Base-by-base conservation (phyloP, 1,140 invertebrate species). In the Micrasema longulum region DNA sequence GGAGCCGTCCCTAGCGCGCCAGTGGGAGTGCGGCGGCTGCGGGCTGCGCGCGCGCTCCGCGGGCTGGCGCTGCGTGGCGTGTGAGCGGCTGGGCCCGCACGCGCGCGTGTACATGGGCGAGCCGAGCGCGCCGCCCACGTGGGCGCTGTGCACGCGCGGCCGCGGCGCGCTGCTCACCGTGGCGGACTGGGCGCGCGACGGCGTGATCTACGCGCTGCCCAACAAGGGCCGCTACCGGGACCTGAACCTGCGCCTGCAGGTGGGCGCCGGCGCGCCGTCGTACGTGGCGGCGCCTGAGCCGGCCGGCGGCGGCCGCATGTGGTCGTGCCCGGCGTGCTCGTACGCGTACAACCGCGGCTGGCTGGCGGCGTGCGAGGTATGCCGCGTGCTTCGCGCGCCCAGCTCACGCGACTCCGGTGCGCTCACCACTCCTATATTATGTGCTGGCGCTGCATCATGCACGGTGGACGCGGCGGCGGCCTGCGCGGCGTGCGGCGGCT, bases 291-390 rank as follows among this genome's bases (percentile, higher is more conserved):
- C 31, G 4, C 66, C 60, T 1, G 60, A 47, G 43, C 26, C 26
- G 3, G 26, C 26, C 26, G 77, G 80, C 22, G 79, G 80, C 18
- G 87, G 87, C 68, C 89, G 92, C 71, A 92, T 93, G 89, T 96
- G 94, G 94, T 93, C 92, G 52, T 96, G 94, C 84, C 86, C 88
- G 66, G 91, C 94, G 81, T 96, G 94, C 82, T 94, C 93, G 77
- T 95, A 92, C 82, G 91, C 93, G 52, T 95, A 94, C 80, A 96
- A 96, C 84, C 90, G 92, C 63, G 87, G 93, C 73, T 91, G 91
- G 88, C 89, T 89, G 43, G 88, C 90, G 20, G 84, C 85, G 43
- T 96, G 94, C 80, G 92, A 94, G 79, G 92, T 95, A 77, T 96
- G 94, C 89, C 69, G 88, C 88, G 76, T 83, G 75, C 82, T 88